A percentile compares a stretch with the other conserved stretches of the same genome.
phyloP scores from a whole-genome alignment of 92 coral and sea anemone species.

The Siderastrea radians region DNA sequence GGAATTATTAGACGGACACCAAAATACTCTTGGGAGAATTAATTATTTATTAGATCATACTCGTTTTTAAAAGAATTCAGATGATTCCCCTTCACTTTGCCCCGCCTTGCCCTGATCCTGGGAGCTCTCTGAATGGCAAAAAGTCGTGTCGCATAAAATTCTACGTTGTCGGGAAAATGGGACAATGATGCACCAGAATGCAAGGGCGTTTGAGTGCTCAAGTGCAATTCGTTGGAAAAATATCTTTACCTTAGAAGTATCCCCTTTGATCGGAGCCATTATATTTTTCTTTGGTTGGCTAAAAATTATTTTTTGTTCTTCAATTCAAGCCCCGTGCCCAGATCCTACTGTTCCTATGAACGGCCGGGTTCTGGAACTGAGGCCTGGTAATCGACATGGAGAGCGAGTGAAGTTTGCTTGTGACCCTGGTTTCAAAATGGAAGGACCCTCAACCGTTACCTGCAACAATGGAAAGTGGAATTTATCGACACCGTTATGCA shows the following conservation, averaged over 20 bases:
- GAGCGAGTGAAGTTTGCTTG: conserved; percentile 24
- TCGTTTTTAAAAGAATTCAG: too few species aligned
- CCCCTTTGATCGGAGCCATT: too few species aligned
- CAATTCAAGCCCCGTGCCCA: conserved; percentile 22
- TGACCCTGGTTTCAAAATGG: conserved; percentile 19
- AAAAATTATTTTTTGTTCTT: neutral
- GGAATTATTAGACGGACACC: too few species aligned
- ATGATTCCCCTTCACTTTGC: neutral
- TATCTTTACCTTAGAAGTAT: too few species aligned
- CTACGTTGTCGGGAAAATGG: conserved; percentile 77
- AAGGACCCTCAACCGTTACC: neutral
- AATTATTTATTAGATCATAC: too few species aligned
- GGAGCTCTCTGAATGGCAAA: conserved; percentile 67
- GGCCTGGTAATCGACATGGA: conserved; percentile 18
- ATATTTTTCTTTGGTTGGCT: neutral
- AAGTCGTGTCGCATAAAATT: conserved; percentile 33
- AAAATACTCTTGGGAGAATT: too few species aligned
- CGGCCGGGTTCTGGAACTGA: conserved; percentile 1
- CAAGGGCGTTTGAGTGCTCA: conserved; percentile 44
- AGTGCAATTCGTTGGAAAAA: too few species aligned
- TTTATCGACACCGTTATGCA: conserved; percentile 55
- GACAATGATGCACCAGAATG: conserved; percentile 64
- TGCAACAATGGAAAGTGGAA: conserved; percentile 59
- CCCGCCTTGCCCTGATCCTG: conserved; percentile 83
- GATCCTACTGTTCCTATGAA: conserved; percentile 11